phyloP scores from a whole-genome alignment of 1,140 invertebrate genomes.

The Papilio glaucus region DNA sequence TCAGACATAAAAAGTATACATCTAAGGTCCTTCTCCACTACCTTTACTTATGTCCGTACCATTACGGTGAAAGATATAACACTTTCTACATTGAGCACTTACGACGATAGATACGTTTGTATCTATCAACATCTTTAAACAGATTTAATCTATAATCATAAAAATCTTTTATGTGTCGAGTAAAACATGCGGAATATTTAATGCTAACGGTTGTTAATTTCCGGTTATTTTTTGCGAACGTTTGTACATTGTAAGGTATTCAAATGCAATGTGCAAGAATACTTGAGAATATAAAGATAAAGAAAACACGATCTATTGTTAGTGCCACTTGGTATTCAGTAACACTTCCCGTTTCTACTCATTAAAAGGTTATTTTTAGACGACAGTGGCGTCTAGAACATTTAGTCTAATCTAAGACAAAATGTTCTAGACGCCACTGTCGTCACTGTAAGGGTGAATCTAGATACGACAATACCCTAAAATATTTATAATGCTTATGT shows the following conservation, averaged over 20 bases:
- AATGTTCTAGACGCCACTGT: too few relatives aligned
- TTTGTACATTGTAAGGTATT: constrained; percentile 46
- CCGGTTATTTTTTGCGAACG: constrained; percentile 19
- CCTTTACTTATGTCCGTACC: too few relatives aligned
- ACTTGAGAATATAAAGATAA: constrained; percentile 49
- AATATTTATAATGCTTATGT: too few relatives aligned
- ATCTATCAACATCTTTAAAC: not conserved
- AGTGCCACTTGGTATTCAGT: constrained; percentile 46
- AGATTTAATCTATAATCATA: not conserved
- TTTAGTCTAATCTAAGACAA: too few relatives aligned
- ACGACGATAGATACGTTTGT: too few relatives aligned
- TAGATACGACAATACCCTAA: too few relatives aligned
- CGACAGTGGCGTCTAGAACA: not conserved
- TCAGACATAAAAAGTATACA: too few relatives aligned
- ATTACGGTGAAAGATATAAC: too few relatives aligned
- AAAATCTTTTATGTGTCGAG: not conserved
- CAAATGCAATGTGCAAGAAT: constrained; percentile 56
- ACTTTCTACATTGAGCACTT: too few relatives aligned
- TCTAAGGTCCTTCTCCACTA: too few relatives aligned
- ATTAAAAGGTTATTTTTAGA: constrained; percentile 38
- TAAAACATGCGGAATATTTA: not conserved
- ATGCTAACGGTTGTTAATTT: constrained; percentile 17
- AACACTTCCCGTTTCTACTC: constrained; percentile 48
- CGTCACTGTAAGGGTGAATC: not conserved
- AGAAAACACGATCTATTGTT: constrained; percentile 54